Evolutionary conservation across 2,797 vertebrate genomes (phyloP), one percentile per base, ranked within the genome.

Genomic region (Onychomys torridus): DNA sequence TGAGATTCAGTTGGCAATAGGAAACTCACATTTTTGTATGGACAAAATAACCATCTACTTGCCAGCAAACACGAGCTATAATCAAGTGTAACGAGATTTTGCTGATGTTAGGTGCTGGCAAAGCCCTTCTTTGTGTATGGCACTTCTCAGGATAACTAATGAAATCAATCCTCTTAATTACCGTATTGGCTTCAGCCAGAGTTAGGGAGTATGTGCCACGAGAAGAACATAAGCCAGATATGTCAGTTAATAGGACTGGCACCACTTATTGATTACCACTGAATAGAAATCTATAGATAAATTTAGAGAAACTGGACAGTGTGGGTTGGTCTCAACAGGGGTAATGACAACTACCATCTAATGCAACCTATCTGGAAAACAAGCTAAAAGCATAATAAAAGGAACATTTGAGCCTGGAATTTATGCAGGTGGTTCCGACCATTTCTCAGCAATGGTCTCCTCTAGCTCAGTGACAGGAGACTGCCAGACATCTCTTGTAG

Each of bases 11-110:
- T 61, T 63, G 43, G 25, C 63, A 84, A 61, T 19, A 27, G 0
- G 3, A 23, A 29, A n/a, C n/a, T 84, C 17, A 11, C 52, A 34
- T 52, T 90, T 92, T 69, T 71, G 65, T 43, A 59, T 90, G 76
- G 37, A 73, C 49, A 77, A 87, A 90, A 59, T 73, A 63, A 89
- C 4, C 1, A 23, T 12, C 25, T 27, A 21, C 10, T 27, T 37
- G 3, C 61, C 21, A 6, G 16, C 17, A 40, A 32, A 91, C 67
- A 71, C 57, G 63, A 79, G 67, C 57, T 40, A n/a, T 25, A 77
- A 90, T 91, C 29, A 81, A 85, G 25, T 46, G n/a, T 88, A 91
- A 37, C 21, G 83, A 65, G 82, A 89, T 52, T 91, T 93, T 55
- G 55, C 73, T 67, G 81, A 94, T 43, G 34, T 32, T 23, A 63